phyloP scores from a whole-genome alignment of 1,140 invertebrate species.

The Oscheius sp. region DNA sequence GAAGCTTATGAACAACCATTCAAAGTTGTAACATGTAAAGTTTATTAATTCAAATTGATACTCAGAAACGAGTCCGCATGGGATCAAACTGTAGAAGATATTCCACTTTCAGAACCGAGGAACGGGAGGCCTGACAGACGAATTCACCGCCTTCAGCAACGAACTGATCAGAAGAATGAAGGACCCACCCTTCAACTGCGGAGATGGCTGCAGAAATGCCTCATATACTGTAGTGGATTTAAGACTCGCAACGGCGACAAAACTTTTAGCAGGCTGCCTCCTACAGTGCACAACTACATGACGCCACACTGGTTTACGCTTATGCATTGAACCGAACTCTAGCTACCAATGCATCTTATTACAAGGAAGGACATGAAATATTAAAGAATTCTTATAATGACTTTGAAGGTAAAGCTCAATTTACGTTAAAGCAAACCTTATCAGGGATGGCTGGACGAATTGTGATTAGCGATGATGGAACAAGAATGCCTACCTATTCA shows the following conservation, averaged over 20 bases:
- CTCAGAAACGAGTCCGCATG: too few species aligned
- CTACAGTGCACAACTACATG: constrained; percentile 1
- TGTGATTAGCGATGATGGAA: constrained; percentile 9
- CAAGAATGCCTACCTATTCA: constrained; percentile 21
- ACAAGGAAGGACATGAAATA: neutral
- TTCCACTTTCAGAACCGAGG: neutral
- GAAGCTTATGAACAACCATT: too few species aligned
- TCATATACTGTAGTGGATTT: neutral
- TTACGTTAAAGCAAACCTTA: neutral
- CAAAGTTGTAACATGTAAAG: too few species aligned
- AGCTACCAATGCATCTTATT: neutral
- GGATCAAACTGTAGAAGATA: too few species aligned
- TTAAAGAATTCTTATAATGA: neutral
- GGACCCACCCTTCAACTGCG: neutral
- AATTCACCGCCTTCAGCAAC: neutral
- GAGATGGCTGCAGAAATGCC: neutral
- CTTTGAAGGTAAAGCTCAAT: neutral
- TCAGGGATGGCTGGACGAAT: constrained; percentile 22
- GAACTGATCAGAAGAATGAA: constrained; percentile 8
- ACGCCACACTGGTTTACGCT: neutral
- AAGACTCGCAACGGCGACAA: neutral
- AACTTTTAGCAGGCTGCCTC: neutral
- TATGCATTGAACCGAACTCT: neutral
- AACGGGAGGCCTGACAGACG: neutral
- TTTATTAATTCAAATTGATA: too few species aligned